phyloP scores from a whole-genome alignment of 2,113 vertebrate species.

The Mungos mungo region DNA sequence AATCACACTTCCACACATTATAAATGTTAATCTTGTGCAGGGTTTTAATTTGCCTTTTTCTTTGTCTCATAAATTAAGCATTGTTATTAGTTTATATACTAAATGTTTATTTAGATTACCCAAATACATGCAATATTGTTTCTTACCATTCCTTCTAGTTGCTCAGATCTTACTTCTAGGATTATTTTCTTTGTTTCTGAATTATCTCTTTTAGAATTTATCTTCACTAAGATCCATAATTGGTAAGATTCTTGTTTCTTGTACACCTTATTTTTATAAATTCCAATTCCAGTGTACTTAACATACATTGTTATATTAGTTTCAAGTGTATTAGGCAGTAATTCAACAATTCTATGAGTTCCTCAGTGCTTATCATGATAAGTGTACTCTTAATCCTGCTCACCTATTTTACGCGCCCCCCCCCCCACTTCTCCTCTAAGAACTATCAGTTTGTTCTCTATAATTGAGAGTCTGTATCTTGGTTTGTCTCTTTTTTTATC shows the following conservation, averaged over 20 bases:
- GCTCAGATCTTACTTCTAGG: not conserved
- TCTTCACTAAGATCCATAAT: not conserved
- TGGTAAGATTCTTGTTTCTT: not conserved
- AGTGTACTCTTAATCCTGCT: not conserved
- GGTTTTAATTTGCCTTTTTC: not conserved
- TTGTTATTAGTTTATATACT: not conserved
- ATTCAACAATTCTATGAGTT: too few relatives aligned
- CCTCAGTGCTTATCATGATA: not conserved
- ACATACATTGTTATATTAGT: not conserved
- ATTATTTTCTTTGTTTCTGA: not conserved
- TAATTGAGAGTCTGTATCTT: not conserved
- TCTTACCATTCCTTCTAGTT: not conserved
- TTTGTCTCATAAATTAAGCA: not conserved
- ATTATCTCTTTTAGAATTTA: not conserved
- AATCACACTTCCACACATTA: not conserved
- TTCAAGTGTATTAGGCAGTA: not conserved
- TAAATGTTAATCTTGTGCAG: not conserved
- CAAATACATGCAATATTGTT: not conserved
- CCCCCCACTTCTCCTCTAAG: not conserved
- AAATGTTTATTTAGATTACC: not conserved
- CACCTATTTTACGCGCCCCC: not conserved
- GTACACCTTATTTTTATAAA: not conserved
- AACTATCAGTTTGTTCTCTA: not conserved
- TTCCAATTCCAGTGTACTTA: not conserved
- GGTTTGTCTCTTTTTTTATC: not conserved